phyloP scores from a whole-genome alignment of 2,797 vertebrate genomes.

The Gobio occitaniae region DNA sequence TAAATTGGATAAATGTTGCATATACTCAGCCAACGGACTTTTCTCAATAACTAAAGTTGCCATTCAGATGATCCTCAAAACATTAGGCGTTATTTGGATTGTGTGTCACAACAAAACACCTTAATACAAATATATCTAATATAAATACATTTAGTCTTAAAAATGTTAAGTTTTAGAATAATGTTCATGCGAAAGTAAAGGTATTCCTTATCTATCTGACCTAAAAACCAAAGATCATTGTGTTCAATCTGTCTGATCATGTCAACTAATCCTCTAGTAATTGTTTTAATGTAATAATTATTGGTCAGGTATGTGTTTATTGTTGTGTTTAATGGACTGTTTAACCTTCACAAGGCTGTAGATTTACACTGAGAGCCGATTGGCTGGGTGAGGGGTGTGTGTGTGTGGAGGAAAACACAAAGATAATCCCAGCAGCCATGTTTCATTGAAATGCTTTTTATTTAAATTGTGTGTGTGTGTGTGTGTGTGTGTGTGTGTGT shows the following conservation, averaged over 20 bases:
- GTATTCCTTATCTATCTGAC: background rate
- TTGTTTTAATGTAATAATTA: background rate
- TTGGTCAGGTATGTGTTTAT: background rate
- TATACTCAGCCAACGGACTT: accelerated
- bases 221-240: background rate
- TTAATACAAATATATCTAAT: background rate
- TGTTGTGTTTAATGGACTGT: background rate
- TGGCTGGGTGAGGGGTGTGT: constrained; percentile 54
- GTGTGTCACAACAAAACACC: background rate
- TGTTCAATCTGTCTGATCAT: background rate
- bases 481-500: too few species aligned
- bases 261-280: background rate
- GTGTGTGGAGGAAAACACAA: constrained; percentile 24
- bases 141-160: background rate
- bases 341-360: constrained; percentile 29
- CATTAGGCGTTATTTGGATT: background rate
- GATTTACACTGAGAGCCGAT: constrained; percentile 36
- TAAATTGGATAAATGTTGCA: too few species aligned
- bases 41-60: background rate
- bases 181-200: background rate
- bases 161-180: background rate
- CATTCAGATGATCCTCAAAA: background rate
- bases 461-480: too few species aligned
- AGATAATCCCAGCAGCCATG: background rate
- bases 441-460: background rate